Percentiles rank a stretch among this genome's conserved stretches.
Evolutionary conservation across 2,888 invertebrate species (phyloP).

Genomic region (Scrobipalpa costella): DNA sequence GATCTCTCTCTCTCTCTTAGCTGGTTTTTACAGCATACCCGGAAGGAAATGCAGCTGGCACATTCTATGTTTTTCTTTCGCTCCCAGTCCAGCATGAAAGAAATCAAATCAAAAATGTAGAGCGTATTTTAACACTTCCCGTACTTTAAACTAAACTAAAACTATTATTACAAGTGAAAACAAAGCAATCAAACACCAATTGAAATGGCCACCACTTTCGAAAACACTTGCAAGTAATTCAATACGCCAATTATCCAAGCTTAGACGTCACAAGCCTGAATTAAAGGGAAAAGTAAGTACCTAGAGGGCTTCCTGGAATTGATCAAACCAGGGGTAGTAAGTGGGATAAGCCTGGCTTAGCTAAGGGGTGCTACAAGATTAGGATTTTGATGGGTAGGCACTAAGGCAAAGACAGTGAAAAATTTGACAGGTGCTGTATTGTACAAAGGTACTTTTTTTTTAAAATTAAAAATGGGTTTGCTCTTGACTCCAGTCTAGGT

Average conservation of each 20-base stretch:
- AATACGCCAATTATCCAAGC: slow-evolving; percentile 10
- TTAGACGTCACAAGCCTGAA: slow-evolving; percentile 32
- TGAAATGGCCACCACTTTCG: not conserved
- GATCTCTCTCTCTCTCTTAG: no score
- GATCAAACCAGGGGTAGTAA: slow-evolving; percentile 57
- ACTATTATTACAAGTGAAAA: not conserved
- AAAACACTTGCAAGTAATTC: slow-evolving; percentile 4
- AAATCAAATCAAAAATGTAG: no score
- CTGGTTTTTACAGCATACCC: no score
- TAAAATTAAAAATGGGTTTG: no score
- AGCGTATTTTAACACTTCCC: not conserved
- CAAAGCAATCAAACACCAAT: slow-evolving; percentile 8
- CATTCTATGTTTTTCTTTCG: no score
- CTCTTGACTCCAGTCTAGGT: no score
- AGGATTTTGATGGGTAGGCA: slow-evolving; percentile 28
- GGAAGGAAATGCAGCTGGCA: no score
- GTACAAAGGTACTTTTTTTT: no score
- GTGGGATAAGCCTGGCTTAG: slow-evolving; percentile 55
- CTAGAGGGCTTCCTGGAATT: slow-evolving; percentile 55
- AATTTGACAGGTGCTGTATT: no score
- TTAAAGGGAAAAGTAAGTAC: slow-evolving; percentile 51
- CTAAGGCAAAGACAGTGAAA: no score
- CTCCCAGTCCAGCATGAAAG: no score
- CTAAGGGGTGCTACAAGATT: slow-evolving; percentile 42
- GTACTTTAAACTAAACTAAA: not conserved